Conservation (phyloP, 2,888 invertebrate species). For the Metallyticus violacea region DNA sequence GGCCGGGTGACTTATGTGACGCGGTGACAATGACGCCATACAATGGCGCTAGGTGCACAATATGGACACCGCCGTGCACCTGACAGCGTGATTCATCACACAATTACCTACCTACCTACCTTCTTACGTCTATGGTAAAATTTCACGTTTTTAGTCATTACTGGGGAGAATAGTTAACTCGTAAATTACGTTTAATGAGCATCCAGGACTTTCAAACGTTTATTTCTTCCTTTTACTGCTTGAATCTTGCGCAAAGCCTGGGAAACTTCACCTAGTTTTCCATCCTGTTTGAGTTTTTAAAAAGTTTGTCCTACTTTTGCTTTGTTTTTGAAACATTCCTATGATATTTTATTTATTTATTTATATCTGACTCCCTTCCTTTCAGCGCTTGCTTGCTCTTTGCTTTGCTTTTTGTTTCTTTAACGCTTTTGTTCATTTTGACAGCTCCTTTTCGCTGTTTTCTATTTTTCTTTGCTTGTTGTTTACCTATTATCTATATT, state of each 20-base stretch:
- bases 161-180: not conserved
- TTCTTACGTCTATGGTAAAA: no score
- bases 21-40: slow-evolving; percentile 1
- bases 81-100: slow-evolving; percentile 28
- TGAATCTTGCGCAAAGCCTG: not conserved
- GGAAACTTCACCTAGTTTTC: not conserved
- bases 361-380: no score
- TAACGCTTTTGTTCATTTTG: no score
- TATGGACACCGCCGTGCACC: slow-evolving; percentile 25
- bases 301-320: not conserved
- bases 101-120: not conserved
- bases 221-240: not conserved
- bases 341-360: no score
- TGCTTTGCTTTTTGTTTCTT: no score
- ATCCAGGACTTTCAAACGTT: not conserved
- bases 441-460: no score
- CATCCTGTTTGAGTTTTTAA: not conserved
- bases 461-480: no score
- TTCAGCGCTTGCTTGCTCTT: no score
- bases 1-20: slow-evolving; percentile 16
- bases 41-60: slow-evolving; percentile 22
- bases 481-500: no score
- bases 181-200: not conserved
- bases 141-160: not conserved
- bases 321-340: no score